phyloP scores from a whole-genome alignment of 2,113 vertebrate genomes.

The Muntiacus muntjak region DNA sequence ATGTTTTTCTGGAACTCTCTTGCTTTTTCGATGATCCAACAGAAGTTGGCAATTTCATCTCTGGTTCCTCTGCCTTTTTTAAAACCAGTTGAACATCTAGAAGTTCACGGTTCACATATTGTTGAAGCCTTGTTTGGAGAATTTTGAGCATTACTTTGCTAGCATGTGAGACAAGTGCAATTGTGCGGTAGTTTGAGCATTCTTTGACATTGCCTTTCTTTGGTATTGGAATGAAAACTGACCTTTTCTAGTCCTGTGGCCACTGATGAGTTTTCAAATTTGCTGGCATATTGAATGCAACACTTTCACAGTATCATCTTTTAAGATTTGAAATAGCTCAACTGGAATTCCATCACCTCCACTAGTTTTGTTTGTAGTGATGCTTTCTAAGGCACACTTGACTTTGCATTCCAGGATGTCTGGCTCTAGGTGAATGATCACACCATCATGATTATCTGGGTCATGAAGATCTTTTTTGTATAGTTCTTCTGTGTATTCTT shows the following conservation, averaged over 20 bases:
- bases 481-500: not conserved
- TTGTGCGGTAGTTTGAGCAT: not conserved
- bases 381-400: not conserved
- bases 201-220: not conserved
- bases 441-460: not conserved
- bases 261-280: not conserved
- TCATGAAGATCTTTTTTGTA: not conserved
- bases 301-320: not conserved
- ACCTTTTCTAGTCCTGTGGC: not conserved
- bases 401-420: not conserved
- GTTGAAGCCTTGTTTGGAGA: not conserved
- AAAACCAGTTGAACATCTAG: not conserved
- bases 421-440: not conserved
- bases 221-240: not conserved
- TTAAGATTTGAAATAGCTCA: not conserved
- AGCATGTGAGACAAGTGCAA: not conserved
- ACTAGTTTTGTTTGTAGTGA: not conserved
- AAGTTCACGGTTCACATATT: not conserved
- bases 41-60: not conserved
- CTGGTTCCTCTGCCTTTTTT: not conserved
- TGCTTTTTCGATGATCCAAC: not conserved
- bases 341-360: not conserved
- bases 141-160: not conserved
- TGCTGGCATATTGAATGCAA: not conserved
- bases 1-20: not conserved